phyloP scores from a whole-genome alignment of 2,888 invertebrate species.

The Buathra laborator region DNA sequence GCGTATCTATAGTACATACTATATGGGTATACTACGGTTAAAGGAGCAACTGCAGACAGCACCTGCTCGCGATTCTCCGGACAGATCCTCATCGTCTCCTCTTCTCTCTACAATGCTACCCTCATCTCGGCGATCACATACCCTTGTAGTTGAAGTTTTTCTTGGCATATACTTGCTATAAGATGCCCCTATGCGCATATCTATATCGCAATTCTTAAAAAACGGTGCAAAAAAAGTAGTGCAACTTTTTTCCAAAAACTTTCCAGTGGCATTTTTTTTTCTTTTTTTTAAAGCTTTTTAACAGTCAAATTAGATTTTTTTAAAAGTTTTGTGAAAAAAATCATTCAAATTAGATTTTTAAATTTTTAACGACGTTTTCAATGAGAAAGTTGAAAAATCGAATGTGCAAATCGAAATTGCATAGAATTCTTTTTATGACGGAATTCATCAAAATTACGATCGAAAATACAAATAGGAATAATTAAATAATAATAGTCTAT shows the following conservation, averaged over 20 bases:
- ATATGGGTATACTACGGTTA: constrained; percentile 24
- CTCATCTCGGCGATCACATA: constrained; percentile 14
- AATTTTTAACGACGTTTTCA: too few relatives aligned
- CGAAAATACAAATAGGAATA: too few relatives aligned
- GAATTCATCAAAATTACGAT: too few relatives aligned
- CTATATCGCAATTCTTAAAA: neutral
- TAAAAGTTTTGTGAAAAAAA: too few relatives aligned
- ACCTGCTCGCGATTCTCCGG: constrained; percentile 66
- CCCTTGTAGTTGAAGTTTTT: constrained; percentile 20
- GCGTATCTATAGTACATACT: constrained; percentile 6
- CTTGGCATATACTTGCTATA: constrained; percentile 11
- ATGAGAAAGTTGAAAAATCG: too few relatives aligned
- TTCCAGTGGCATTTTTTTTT: too few relatives aligned
- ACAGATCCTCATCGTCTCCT: constrained; percentile 56
- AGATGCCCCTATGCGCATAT: neutral
- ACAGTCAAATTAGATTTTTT: too few relatives aligned
- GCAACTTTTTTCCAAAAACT: neutral
- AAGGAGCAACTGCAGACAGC: constrained; percentile 61
- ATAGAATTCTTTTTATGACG: too few relatives aligned
- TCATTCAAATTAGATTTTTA: too few relatives aligned
- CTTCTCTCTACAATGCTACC: constrained; percentile 3
- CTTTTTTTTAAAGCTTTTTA: too few relatives aligned
- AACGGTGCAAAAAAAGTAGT: neutral
- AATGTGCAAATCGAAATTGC: too few relatives aligned
- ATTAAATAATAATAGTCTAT: too few relatives aligned